phyloP scores from a whole-genome alignment of 1,140 invertebrate species.

The Papilio polyxenes region DNA sequence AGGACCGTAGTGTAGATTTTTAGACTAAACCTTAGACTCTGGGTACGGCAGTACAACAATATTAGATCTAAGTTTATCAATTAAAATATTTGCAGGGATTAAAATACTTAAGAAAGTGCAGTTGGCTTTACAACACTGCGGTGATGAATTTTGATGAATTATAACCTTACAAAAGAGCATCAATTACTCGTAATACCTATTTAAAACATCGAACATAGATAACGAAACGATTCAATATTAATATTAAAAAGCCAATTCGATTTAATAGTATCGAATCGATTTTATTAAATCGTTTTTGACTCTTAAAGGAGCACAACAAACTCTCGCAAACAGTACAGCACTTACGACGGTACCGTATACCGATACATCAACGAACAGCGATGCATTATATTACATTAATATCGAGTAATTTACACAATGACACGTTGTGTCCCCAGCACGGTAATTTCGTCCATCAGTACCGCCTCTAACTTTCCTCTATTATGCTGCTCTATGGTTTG shows the following conservation, averaged over 20 bases:
- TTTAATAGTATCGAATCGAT: neutral
- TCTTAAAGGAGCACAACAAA: neutral
- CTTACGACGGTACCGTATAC: neutral
- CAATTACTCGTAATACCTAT: too few relatives aligned
- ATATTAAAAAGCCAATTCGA: too few relatives aligned
- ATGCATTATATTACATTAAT: slow-evolving; percentile 22
- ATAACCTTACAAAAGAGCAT: too few relatives aligned
- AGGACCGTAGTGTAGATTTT: too few relatives aligned
- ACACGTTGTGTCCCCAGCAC: slow-evolving; percentile 33
- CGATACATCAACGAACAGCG: slow-evolving; percentile 31
- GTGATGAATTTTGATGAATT: too few relatives aligned
- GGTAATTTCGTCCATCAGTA: slow-evolving; percentile 25
- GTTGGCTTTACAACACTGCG: too few relatives aligned
- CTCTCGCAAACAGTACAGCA: slow-evolving; percentile 22
- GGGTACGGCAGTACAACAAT: too few relatives aligned
- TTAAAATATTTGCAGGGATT: too few relatives aligned
- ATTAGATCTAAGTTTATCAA: too few relatives aligned
- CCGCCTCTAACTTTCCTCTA: slow-evolving; percentile 32
- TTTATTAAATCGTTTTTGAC: neutral
- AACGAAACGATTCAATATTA: neutral
- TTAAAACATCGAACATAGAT: neutral
- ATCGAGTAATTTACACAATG: slow-evolving; percentile 33
- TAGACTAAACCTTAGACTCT: too few relatives aligned
- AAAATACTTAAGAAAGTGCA: too few relatives aligned
- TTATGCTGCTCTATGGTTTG: slow-evolving; percentile 24